phyloP scores from a whole-genome alignment of 2,888 invertebrate genomes.

The Cerceris ruficornis region DNA sequence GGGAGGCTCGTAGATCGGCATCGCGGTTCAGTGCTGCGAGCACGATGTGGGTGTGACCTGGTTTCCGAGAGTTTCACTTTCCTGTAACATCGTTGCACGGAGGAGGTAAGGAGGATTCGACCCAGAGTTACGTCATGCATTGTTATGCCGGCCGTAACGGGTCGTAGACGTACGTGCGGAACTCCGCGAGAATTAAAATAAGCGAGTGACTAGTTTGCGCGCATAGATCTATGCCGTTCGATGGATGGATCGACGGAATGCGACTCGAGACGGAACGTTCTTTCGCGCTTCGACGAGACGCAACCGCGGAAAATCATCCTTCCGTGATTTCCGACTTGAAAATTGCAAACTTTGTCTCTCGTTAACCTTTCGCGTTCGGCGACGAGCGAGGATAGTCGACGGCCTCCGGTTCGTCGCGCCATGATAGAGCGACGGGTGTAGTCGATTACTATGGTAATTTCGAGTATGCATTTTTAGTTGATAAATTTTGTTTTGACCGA shows the following conservation, averaged over 20 bases:
- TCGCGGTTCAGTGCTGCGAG: constrained; percentile 68
- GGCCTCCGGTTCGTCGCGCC: too few relatives aligned
- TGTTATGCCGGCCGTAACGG: constrained; percentile 79
- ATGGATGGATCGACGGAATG: not conserved
- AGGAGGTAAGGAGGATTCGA: constrained; percentile 79
- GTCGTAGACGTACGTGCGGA: constrained; percentile 74
- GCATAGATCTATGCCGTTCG: constrained; percentile 28
- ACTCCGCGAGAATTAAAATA: constrained; percentile 74
- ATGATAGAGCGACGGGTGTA: too few relatives aligned
- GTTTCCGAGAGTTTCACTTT: constrained; percentile 82
- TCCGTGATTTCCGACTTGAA: too few relatives aligned
- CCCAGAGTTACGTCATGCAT: constrained; percentile 79
- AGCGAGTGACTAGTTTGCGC: constrained; percentile 45
- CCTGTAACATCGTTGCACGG: constrained; percentile 77
- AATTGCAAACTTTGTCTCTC: not conserved
- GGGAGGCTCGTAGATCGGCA: constrained; percentile 65
- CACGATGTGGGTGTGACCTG: constrained; percentile 82
- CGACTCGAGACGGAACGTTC: not conserved
- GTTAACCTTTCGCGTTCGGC: not conserved
- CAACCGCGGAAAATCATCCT: not conserved
- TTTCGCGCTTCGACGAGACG: not conserved
- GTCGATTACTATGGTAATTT: too few relatives aligned
- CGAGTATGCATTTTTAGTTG: too few relatives aligned
- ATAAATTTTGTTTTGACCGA: too few relatives aligned
- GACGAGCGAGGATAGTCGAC: too few relatives aligned